Conservation (phyloP, 2,888 invertebrate species). For the Cecidostiba fungosa region DNA sequence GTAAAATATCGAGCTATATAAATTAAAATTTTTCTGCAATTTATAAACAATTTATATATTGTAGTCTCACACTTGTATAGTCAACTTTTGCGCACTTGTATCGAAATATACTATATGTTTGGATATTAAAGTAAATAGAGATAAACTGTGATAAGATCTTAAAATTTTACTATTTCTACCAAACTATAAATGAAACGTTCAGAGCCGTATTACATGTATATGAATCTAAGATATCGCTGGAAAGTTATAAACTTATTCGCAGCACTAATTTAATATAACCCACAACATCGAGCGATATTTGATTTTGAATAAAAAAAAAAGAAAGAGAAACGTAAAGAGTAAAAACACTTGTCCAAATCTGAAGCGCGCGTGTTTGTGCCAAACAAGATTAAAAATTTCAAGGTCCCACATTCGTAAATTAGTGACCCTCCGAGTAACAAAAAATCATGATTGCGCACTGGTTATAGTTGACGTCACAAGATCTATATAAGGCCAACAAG, state of each 20-base stretch:
- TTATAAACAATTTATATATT: no score
- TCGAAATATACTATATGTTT: no score
- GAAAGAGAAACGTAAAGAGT: neutral
- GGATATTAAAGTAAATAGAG: no score
- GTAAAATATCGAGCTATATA: neutral
- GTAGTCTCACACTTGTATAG: no score
- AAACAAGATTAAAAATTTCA: slow-evolving; percentile 2
- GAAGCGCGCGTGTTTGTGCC: neutral
- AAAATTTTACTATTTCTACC: no score
- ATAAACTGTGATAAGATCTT: no score
- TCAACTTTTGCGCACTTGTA: no score
- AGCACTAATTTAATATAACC: neutral
- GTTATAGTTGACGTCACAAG: neutral
- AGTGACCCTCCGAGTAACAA: neutral
- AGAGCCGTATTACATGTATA: no score
- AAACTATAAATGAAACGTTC: no score
- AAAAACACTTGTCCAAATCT: slow-evolving; percentile 1
- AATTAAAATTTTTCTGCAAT: no score
- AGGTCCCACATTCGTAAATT: neutral
- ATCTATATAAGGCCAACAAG: neutral
- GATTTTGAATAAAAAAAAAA: neutral
- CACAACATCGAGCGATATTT: neutral
- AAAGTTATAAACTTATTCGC: no score
- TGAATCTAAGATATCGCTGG: no score
- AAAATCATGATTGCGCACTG: neutral